phyloP scores from a whole-genome alignment of 2,888 invertebrate species.

The Parnassius apollo region DNA sequence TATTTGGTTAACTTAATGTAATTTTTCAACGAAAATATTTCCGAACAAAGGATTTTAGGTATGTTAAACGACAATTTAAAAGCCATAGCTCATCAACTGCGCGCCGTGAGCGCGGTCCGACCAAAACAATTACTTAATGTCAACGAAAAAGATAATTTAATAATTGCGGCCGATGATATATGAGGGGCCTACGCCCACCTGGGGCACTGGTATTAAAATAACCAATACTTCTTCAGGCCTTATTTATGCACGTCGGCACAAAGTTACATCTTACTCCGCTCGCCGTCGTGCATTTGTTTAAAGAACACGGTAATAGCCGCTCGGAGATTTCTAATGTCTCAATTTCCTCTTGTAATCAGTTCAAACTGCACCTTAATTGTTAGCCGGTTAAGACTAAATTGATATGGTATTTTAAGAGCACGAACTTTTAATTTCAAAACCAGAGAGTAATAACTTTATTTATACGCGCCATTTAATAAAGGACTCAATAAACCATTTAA shows the following conservation, averaged over 20 bases:
- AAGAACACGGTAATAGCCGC: conserved; percentile 78
- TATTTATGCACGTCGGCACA: conserved; percentile 74
- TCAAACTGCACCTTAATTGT: conserved; percentile 43
- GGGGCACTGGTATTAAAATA: conserved; percentile 73
- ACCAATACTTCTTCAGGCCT: conserved; percentile 65
- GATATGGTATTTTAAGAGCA: conserved; percentile 45
- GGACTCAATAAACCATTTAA: background rate
- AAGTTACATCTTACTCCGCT: conserved; percentile 76
- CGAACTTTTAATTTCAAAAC: conserved; percentile 42
- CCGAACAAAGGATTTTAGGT: conserved; percentile 55
- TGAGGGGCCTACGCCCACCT: conserved; percentile 72
- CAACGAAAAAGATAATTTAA: conserved; percentile 80
- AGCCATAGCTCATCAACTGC: conserved; percentile 61
- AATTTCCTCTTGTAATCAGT: conserved; percentile 53
- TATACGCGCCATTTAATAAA: conserved; percentile 27
- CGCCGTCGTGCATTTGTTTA: conserved; percentile 76
- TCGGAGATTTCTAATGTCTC: conserved; percentile 79
- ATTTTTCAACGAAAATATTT: conserved; percentile 42
- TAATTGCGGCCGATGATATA: conserved; percentile 78
- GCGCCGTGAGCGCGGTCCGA: conserved; percentile 59
- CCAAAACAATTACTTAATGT: conserved; percentile 80
- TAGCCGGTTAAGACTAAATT: conserved; percentile 38
- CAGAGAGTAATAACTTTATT: conserved; percentile 47
- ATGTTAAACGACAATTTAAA: conserved; percentile 59
- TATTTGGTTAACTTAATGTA: conserved; percentile 24